phyloP scores from a whole-genome alignment of 2,113 vertebrate genomes.

The Xerus inauris region DNA sequence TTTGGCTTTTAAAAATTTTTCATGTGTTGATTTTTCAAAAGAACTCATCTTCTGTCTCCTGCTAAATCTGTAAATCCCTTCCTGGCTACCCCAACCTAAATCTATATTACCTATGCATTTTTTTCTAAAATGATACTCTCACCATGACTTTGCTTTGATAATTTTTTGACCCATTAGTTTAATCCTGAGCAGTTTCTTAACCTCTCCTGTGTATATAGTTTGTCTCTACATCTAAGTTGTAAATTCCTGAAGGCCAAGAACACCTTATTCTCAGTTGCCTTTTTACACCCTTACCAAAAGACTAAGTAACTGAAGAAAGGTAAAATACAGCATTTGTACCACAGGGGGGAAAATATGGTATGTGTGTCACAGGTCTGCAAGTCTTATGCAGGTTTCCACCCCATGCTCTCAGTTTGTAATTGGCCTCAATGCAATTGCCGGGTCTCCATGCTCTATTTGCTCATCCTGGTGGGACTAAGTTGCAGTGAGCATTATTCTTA shows the following conservation, averaged over 20 bases:
- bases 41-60: not conserved
- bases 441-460: not conserved
- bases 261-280: conserved; percentile 41
- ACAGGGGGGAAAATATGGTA: not conserved
- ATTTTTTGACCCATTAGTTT: conserved; percentile 3
- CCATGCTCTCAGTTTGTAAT: not conserved
- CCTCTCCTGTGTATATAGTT: conserved; percentile 10
- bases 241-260: conserved; percentile 55
- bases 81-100: not conserved
- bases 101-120: not conserved
- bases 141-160: not conserved
- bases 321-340: not conserved
- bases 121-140: not conserved
- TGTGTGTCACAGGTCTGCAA: not conserved
- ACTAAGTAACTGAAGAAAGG: conserved; percentile 31
- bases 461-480: not conserved
- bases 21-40: conserved; percentile 41
- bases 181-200: conserved; percentile 40
- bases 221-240: conserved; percentile 40
- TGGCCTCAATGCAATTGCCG: not conserved
- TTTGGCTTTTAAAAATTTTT: not conserved
- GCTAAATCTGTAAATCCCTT: conserved; percentile 43
- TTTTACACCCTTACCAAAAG: not conserved
- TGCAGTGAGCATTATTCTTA: not conserved
- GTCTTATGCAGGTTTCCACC: not conserved